Base-by-base conservation (phyloP, 2,113 vertebrate species). In the Brachyistius frenatus region DNA sequence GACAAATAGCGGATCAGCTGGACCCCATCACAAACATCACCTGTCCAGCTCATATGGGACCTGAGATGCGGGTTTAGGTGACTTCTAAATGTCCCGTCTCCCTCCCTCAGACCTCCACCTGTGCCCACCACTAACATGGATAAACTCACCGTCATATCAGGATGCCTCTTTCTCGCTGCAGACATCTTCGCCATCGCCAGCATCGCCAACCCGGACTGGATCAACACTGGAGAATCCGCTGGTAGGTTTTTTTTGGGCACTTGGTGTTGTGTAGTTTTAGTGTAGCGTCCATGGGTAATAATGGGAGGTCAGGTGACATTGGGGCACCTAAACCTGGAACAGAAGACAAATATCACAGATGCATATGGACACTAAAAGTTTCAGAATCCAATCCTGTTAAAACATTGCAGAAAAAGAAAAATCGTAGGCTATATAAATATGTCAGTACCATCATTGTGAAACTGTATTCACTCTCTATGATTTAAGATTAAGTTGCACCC, bases 181-280 rank as follows among this genome's bases (percentile, higher is more conserved):
- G 97, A 98, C 93, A 97, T 98, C 91, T 98, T 98, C 90, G 97
- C 97, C 89, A 97, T 98, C 93, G 97, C 96, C 92, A 98, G 97
- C 93, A 94, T 98, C 91, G 96, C 94, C 85, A 98, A 97, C 91
- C 97, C 97, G 68, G 97, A 98, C 94, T 98, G 97, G 97, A 97
- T 98, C 95, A 98, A 97, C 95, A 97, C 97, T 23, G 97, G 97
- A 78, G 96, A 96, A 74, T 95, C 96, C 50, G 95, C 96, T 72
- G 96, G 97, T 98, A 94, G 93, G 94, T 81, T 39, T 36, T 46
- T 36, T 46, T 8, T n/a, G n/a, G 57, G 15, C 32, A 32, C 41
- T 36, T 35, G 32, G 14, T 33, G 3, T 44, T 44, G 2, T 44
- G 41, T 13, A 13, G 9, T 0, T 44, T 44, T 44, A 11, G 3